A percentile compares a stretch with the other conserved stretches of the same genome.
These are phyloP conservation scores for Cacatua alba DNA, from an alignment of 2,113 vertebrate species.

Conservation along the genomic window DNA sequence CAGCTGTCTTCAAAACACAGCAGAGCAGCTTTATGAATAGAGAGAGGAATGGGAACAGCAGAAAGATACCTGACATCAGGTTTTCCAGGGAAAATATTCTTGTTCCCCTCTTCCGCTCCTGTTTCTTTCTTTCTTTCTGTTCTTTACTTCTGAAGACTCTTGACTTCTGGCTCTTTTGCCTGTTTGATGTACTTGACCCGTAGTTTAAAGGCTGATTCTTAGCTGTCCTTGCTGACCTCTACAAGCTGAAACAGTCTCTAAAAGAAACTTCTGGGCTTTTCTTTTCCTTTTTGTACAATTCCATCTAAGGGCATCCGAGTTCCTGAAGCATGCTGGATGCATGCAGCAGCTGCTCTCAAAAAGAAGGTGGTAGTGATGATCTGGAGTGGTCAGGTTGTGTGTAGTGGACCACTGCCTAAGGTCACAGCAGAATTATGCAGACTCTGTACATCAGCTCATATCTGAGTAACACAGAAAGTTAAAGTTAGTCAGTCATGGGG, in stretches of 20 bases:
- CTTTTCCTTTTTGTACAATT: not conserved
- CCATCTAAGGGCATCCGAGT: not conserved
- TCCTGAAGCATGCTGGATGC: not conserved
- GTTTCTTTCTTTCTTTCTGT: not conserved
- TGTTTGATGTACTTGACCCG: not conserved
- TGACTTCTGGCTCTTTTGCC: not conserved
- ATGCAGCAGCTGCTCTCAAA: not conserved
- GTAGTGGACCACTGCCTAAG: not conserved
- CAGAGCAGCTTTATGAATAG: not conserved
- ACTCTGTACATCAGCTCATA: not conserved
- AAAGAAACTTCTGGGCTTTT: not conserved
- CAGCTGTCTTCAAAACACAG: not conserved
- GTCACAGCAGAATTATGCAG: not conserved
- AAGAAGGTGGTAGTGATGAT: not conserved
- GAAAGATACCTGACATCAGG: not conserved
- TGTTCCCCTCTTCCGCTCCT: not conserved
- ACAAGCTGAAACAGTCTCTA: not conserved
- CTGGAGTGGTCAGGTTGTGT: not conserved
- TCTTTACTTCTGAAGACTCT: not conserved
- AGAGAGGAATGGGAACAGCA: not conserved
- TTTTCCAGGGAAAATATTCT: not conserved
- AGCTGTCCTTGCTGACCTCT: not conserved
- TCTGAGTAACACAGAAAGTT: not conserved
- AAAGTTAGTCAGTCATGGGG: not conserved
- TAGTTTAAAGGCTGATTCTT: not conserved